phyloP scores from a whole-genome alignment of 2,797 vertebrate species.

The Tangara arthus region DNA sequence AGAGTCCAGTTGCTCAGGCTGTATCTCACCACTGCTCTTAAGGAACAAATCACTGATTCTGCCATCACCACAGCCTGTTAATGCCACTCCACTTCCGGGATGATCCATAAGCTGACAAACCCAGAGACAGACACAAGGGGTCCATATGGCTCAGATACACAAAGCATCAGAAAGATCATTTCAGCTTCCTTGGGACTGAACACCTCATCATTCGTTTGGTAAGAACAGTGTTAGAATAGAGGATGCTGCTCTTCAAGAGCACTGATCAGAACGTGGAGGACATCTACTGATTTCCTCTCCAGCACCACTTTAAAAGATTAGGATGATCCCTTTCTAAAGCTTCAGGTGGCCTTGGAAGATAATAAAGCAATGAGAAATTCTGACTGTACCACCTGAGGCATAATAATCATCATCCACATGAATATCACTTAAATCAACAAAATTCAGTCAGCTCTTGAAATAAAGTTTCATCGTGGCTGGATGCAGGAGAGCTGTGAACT shows the following conservation, averaged over 20 bases:
- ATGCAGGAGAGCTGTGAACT: not conserved
- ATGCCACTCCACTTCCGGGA: not conserved
- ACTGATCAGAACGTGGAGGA: not conserved
- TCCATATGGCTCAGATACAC: not conserved
- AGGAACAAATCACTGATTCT: not conserved
- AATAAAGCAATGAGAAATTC: not conserved
- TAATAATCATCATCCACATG: not conserved
- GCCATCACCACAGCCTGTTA: not conserved
- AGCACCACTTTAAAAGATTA: not conserved
- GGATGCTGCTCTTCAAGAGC: not conserved
- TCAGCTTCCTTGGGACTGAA: not conserved
- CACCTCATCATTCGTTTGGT: not conserved
- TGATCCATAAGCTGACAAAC: not conserved
- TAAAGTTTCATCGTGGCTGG: not conserved
- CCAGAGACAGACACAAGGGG: not conserved
- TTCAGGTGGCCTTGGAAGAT: not conserved
- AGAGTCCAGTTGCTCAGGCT: not conserved
- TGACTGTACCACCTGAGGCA: not conserved
- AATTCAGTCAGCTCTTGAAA: not conserved
- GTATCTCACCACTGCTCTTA: not conserved
- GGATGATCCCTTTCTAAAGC: not conserved
- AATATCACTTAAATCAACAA: not conserved
- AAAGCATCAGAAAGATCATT: not conserved
- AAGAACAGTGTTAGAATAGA: not conserved
- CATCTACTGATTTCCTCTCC: not conserved